A percentile compares a stretch with the other conserved stretches of the same genome.
Evolutionary conservation across 2,888 invertebrate genomes (phyloP).

Genomic region (Amblyteles armatorius): DNA sequence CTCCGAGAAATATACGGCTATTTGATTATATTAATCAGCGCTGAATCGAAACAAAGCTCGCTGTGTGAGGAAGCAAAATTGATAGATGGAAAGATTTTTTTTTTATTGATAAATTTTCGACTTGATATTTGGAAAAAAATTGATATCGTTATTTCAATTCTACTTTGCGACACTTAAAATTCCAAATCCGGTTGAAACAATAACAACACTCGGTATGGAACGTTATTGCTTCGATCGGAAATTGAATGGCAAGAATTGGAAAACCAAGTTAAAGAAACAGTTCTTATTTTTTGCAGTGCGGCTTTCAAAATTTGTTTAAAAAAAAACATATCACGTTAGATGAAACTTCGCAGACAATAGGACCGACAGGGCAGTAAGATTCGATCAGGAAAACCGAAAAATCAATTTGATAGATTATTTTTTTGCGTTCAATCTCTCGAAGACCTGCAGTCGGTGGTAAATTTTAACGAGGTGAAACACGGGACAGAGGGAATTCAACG

Average conservation of each 20-base stretch:
- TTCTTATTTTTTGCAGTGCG: no score
- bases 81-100: background rate
- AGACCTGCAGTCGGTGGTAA: background rate
- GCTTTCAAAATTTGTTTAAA: no score
- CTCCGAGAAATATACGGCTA: background rate
- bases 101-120: background rate
- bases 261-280: no score
- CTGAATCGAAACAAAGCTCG: background rate
- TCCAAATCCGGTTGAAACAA: background rate
- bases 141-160: background rate
- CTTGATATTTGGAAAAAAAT: background rate
- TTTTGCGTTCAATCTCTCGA: background rate
- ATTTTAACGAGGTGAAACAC: constrained; percentile 43
- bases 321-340: no score
- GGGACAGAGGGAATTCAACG: constrained; percentile 9
- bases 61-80: background rate
- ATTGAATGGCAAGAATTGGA: no score
- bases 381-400: background rate
- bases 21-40: background rate
- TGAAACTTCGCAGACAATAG: no score
- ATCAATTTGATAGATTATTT: background rate
- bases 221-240: no score
- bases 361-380: no score
- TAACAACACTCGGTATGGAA: background rate
- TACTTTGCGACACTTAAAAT: background rate